Conservation (phyloP, 2,113 vertebrate genomes). For the Euleptes europaea region DNA sequence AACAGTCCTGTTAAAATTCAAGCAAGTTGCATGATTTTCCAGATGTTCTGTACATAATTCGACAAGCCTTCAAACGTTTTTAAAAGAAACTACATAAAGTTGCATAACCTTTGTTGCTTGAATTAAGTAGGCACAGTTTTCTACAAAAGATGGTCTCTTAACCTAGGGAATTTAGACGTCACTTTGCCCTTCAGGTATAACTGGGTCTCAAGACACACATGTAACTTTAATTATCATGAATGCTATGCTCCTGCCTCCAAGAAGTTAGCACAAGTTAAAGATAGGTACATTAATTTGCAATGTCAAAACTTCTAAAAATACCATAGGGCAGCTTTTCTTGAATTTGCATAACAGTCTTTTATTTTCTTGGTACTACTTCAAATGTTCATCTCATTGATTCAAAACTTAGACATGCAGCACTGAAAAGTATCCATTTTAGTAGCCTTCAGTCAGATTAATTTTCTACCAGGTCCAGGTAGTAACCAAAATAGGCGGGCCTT, state of each 20-base stretch:
- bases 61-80: neutral
- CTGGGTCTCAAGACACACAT: neutral
- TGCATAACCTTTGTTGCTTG: neutral
- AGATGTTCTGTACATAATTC: neutral
- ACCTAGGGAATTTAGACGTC: neutral
- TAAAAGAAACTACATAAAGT: neutral
- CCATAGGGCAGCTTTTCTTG: neutral
- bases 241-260: neutral
- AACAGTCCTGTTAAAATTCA: neutral
- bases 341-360: neutral
- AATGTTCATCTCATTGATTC: neutral
- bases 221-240: neutral
- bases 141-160: neutral
- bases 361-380: constrained; percentile 3
- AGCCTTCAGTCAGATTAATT: neutral
- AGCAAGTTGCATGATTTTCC: neutral
- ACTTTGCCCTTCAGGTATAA: constrained; percentile 9
- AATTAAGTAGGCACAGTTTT: neutral
- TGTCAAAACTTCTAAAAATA: constrained; percentile 7
- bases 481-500: neutral
- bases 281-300: neutral
- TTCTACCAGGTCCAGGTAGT: neutral
- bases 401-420: neutral
- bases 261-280: neutral
- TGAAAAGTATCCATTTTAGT: neutral